These are phyloP conservation scores for Chirona hameri DNA, from an alignment of 2,888 invertebrate genomes.

Conservation along the genomic window DNA sequence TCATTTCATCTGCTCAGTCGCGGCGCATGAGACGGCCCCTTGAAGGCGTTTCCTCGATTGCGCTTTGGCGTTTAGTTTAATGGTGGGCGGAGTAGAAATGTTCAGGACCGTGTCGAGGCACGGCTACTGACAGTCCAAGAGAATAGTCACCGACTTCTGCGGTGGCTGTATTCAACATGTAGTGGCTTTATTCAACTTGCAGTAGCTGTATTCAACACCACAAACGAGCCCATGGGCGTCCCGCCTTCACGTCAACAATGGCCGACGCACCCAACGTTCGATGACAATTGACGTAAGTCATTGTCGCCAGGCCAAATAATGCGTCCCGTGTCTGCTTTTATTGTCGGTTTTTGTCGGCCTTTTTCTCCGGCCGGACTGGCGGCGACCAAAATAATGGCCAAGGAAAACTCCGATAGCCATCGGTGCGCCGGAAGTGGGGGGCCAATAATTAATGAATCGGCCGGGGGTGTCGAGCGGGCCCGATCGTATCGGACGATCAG, in stretches of 20 bases:
- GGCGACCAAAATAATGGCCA: slow-evolving; percentile 27
- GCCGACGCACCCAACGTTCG: background rate
- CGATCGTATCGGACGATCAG: background rate
- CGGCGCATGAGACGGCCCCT: no score
- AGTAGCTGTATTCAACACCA: no score
- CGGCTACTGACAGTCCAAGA: no score
- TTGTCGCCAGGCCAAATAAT: slow-evolving; percentile 9
- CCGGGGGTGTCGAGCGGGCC: background rate
- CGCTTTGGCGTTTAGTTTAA: no score
- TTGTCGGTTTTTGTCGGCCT: background rate
- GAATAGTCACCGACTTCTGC: no score
- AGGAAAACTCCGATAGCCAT: slow-evolving; percentile 13
- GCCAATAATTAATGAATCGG: slow-evolving; percentile 1
- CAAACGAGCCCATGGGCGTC: background rate
- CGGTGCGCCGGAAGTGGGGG: background rate
- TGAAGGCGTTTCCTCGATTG: no score
- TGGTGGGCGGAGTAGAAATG: no score
- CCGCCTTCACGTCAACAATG: background rate
- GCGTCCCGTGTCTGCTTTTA: slow-evolving; percentile 1
- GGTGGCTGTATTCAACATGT: no score
- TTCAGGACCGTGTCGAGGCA: no score
- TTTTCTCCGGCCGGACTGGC: background rate
- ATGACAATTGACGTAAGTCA: background rate
- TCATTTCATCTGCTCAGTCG: no score
- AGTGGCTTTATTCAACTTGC: no score